Evolutionary conservation across 2,888 invertebrate species (phyloP).

Genomic region (Drosophila paramelanica): DNA sequence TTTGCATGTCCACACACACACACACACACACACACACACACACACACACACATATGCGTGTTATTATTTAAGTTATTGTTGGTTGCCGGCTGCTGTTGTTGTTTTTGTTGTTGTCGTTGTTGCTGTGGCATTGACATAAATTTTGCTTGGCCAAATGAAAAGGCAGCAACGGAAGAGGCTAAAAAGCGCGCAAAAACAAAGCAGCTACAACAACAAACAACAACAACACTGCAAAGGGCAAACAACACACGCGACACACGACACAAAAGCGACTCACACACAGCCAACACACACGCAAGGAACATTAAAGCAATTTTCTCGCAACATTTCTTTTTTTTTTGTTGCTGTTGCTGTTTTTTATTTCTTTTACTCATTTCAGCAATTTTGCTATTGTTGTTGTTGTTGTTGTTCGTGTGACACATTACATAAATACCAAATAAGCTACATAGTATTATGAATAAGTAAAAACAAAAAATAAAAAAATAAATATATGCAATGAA

Average conservation of each 20-base stretch:
- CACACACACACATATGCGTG: conserved; percentile 6
- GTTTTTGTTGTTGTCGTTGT: conserved; percentile 50
- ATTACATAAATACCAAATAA: conserved; percentile 50
- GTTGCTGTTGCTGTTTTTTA: conserved; percentile 10
- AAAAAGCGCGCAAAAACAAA: conserved; percentile 56
- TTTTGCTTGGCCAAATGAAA: conserved; percentile 60
- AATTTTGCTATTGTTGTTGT: conserved; percentile 24
- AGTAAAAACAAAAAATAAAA: conserved; percentile 3
- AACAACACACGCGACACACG: conserved; percentile 54
- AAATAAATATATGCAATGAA: conserved; percentile 2
- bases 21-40: conserved; percentile 9
- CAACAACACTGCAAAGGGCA: conserved; percentile 46
- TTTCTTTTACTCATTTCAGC: conserved; percentile 42
- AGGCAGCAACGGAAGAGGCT: conserved; percentile 62
- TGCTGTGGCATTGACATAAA: conserved; percentile 77
- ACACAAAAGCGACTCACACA: conserved; percentile 21
- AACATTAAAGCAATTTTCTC: conserved; percentile 72
- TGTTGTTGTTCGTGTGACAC: conserved; percentile 29
- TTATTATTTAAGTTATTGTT: conserved; percentile 36
- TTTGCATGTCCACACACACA: conserved; percentile 54
- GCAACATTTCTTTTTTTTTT: conserved; percentile 37
- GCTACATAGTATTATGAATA: conserved; percentile 2
- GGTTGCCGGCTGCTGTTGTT: conserved; percentile 48
- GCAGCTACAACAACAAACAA: conserved; percentile 16
- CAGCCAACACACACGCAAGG: conserved; percentile 62